Percentiles rank a stretch among this genome's conserved stretches.
phyloP scores from a whole-genome alignment of 92 coral and sea anemone genomes.

The Nematostella vectensis region DNA sequence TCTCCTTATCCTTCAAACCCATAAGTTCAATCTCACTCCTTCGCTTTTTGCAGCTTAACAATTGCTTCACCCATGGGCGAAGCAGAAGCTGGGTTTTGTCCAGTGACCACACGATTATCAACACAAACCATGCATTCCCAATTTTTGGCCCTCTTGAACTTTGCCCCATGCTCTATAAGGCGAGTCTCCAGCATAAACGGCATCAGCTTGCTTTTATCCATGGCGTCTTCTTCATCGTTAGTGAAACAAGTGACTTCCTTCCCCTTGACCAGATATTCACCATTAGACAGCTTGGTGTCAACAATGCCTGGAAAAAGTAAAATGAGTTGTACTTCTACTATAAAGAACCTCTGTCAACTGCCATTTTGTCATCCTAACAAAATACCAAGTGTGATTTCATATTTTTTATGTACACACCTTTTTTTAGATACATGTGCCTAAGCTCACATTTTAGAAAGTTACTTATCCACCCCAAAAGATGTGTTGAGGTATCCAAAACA shows the following conservation, averaged over 20 bases:
- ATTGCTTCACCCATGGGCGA: constrained; percentile 67
- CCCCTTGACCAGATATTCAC: constrained; percentile 78
- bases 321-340: too few relatives aligned
- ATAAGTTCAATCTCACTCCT: too few relatives aligned
- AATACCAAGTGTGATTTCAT: too few relatives aligned
- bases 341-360: too few relatives aligned
- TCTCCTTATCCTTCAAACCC: too few relatives aligned
- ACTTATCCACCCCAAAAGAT: too few relatives aligned
- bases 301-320: constrained; percentile 58
- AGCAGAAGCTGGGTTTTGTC: constrained; percentile 94
- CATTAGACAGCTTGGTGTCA: constrained; percentile 83
- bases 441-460: too few relatives aligned
- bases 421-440: too few relatives aligned
- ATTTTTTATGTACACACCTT: too few relatives aligned
- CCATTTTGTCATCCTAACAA: too few relatives aligned
- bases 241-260: constrained; percentile 82
- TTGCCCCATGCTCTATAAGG: constrained; percentile 71
- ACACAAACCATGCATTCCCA: constrained; percentile 50
- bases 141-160: constrained; percentile 28
- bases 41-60: constrained; percentile 16
- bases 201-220: constrained; percentile 52
- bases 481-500: too few relatives aligned
- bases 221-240: constrained; percentile 53
- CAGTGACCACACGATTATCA: constrained; percentile 60
- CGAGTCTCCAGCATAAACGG: constrained; percentile 85